Evolutionary conservation across 2,113 vertebrate genomes (phyloP), one percentile per base, ranked within the genome.

Genomic region (Grammomys surdaster): DNA sequence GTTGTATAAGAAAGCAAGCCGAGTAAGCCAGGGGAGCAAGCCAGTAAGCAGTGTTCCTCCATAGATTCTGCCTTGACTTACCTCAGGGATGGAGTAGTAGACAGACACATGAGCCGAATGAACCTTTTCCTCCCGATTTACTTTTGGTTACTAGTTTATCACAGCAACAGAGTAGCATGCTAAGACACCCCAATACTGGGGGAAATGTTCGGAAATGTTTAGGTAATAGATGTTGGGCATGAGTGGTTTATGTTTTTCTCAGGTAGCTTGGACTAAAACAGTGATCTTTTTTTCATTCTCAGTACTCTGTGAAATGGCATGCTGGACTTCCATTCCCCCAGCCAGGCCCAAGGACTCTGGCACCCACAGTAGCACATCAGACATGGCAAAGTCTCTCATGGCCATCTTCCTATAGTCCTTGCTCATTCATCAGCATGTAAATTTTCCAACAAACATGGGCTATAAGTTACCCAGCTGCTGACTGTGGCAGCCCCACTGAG

Each of bases 211-310:
- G 92, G 28, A 78, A 88, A 40, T 36, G 36, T 65, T 76, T 75
- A 85, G 78, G 63, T 14, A 70, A 51, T 17, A 75, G 22, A 28
- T 26, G 19, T 28, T 51, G 24, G 82, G 10, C 14, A 4, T 60
- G 28, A 75, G 48, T 82, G 80, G 56, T 90, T 77, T 95, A 24
- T 6, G 33, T 26, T 82, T 94, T 92, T 67, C 36, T 84, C 69
- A 80, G 43, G 65, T 67, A 91, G 48, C 77, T 36, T 84, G 54
- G 43, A 36, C 40, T 36, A 73, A 46, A 33, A 76, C 73, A 48
- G 16, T 33, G 14, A 28, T 65, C 46, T n/a, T 56, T 28, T 78
- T 56, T 54, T 92, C 46, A 11, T 51, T 67, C 12, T 72, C 12
- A 4, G 10, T n/a, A 33, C 2, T 11, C 26, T 22, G 56, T 60